A percentile compares a stretch with the other conserved stretches of the same genome.
Conservation (phyloP, 2,113 vertebrate species). For the Centropus bengalensis region DNA sequence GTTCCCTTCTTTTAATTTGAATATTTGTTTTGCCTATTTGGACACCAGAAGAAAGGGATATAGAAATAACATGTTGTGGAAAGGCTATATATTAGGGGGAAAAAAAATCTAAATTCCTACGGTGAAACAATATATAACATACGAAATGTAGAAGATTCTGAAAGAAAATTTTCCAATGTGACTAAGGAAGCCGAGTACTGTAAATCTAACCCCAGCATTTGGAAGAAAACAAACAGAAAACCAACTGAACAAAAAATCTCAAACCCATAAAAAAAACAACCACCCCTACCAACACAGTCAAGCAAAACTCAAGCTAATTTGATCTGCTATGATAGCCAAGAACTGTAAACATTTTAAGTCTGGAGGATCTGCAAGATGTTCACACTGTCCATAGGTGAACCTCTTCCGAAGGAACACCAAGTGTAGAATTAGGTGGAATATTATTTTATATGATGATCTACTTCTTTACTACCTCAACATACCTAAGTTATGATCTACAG, state of each 20-base stretch:
- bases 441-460: background rate
- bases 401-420: background rate
- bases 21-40: background rate
- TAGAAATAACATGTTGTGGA: background rate
- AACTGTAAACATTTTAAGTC: background rate
- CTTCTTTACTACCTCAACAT: background rate
- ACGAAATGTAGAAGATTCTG: background rate
- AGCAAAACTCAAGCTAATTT: background rate
- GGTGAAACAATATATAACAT: background rate
- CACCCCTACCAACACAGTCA: background rate
- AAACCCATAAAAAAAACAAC: background rate
- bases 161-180: background rate
- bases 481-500: background rate
- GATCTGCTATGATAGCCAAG: background rate
- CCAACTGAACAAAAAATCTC: background rate
- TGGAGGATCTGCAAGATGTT: background rate
- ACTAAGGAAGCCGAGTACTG: background rate
- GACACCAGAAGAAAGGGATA: background rate
- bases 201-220: background rate
- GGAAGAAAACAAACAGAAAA: background rate
- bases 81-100: background rate
- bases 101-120: background rate
- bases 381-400: background rate
- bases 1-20: background rate
- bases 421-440: background rate